Conservation (phyloP, 2,888 invertebrate genomes). For the Stenoptilia bipunctidactyla region DNA sequence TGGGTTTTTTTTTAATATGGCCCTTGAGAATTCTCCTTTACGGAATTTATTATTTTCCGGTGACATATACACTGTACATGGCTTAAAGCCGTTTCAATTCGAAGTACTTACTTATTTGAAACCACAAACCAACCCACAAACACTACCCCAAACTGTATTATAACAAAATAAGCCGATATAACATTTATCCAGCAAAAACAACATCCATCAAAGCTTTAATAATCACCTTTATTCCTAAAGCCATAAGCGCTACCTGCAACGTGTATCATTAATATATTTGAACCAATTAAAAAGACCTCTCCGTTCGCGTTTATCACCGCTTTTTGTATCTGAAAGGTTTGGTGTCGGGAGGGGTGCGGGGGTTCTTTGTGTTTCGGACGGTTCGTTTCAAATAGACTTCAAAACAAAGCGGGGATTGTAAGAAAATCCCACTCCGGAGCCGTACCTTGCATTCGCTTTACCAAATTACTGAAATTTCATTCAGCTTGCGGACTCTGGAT, state of each 20-base stretch:
- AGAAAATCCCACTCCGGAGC: conserved; percentile 58
- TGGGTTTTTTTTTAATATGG: no score
- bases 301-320: conserved; percentile 11
- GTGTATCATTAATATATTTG: conserved; percentile 18
- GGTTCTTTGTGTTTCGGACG: conserved; percentile 25
- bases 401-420: conserved; percentile 63
- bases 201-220: no score
- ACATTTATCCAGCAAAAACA: no score
- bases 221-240: conserved; percentile 25
- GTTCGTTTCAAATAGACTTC: conserved; percentile 41
- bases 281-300: conserved; percentile 35
- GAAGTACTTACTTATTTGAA: no score
- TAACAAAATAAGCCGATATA: no score
- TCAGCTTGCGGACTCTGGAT: conserved; percentile 55
- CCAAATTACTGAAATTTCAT: conserved; percentile 69
- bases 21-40: no score
- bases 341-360: conserved; percentile 11
- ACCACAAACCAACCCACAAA: no score
- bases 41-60: no score
- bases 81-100: no score
- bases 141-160: no score
- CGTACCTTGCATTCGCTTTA: conserved; percentile 67
- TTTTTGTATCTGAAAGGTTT: no score
- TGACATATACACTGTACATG: no score
- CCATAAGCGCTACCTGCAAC: conserved; percentile 21